A percentile compares a stretch with the other conserved stretches of the same genome.
Evolutionary conservation across 1,140 invertebrate genomes (phyloP).

Genomic region (Anagrus nilaparvatae): DNA sequence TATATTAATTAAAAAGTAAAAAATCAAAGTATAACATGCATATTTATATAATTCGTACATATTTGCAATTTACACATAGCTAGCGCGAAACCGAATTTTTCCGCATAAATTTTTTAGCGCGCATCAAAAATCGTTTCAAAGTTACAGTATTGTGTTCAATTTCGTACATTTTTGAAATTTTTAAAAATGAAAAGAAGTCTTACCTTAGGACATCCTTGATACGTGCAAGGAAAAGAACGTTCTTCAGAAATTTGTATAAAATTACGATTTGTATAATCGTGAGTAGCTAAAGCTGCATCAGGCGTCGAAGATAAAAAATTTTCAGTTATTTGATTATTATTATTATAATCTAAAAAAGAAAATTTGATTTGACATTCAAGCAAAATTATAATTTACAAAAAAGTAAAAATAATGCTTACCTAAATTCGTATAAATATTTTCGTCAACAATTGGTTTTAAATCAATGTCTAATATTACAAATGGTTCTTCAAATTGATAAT

Average conservation of each 20-base stretch:
- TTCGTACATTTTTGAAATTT: no score
- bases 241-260: conserved; percentile 30
- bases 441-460: conserved; percentile 32
- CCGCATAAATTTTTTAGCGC: no score
- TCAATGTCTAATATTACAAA: conserved; percentile 38
- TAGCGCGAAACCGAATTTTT: no score
- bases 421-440: conserved; percentile 21
- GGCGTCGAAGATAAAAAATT: conserved; percentile 26
- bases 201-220: conserved; percentile 42
- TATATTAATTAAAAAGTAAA: no score
- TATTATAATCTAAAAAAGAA: conserved; percentile 34
- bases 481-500: conserved; percentile 30
- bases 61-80: no score
- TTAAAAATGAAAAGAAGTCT: no score
- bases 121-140: no score
- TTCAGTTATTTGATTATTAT: conserved; percentile 32
- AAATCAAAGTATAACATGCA: no score
- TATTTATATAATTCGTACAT: no score
- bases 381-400: not conserved
- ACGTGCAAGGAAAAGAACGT: conserved; percentile 53
- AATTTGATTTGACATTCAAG: not conserved
- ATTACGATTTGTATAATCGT: conserved; percentile 39
- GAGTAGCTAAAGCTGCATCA: conserved; percentile 36
- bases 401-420: conserved; percentile 6
- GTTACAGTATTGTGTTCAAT: no score